Percentiles rank a stretch among this genome's conserved stretches.
Conservation (phyloP, 2,888 invertebrate species). For the Chrysopilus asiliformis region DNA sequence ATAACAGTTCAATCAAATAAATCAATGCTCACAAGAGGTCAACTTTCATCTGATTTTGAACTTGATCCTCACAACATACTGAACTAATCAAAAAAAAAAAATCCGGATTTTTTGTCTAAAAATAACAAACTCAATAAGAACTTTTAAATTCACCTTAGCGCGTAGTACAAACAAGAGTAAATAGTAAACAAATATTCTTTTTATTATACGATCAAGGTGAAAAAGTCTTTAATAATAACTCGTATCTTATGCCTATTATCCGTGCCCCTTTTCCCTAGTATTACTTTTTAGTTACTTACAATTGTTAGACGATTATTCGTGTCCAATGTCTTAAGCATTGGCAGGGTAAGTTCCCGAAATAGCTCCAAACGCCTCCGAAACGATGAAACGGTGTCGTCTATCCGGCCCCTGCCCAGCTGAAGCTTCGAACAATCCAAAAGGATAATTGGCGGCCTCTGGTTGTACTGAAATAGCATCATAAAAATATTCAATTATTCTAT, state of each 20-base stretch:
- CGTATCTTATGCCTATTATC: too few species aligned
- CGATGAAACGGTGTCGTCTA: conserved; percentile 78
- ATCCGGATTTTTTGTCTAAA: too few species aligned
- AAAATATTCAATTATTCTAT: conserved; percentile 11
- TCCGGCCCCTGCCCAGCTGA: conserved; percentile 66
- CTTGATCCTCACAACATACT: too few species aligned
- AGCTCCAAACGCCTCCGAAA: conserved; percentile 71
- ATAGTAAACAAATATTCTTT: background rate
- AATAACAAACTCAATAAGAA: too few species aligned
- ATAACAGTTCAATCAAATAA: too few species aligned
- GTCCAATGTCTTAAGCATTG: conserved; percentile 77
- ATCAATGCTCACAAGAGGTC: too few species aligned
- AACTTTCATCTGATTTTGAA: too few species aligned
- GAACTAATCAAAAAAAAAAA: too few species aligned
- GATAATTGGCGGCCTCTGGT: conserved; percentile 63
- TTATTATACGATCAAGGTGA: too few species aligned
- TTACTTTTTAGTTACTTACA: conserved; percentile 45
- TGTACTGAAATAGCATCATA: conserved; percentile 44
- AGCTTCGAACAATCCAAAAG: conserved; percentile 84
- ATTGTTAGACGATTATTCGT: conserved; percentile 69
- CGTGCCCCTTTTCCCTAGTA: too few species aligned
- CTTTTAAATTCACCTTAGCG: background rate
- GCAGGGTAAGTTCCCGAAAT: conserved; percentile 75
- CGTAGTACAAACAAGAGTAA: too few species aligned
- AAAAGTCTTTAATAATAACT: background rate